Evolutionary conservation across 2,888 invertebrate species (phyloP), one percentile per base, ranked within the genome.

Genomic region (Hecatera dysodea): DNA sequence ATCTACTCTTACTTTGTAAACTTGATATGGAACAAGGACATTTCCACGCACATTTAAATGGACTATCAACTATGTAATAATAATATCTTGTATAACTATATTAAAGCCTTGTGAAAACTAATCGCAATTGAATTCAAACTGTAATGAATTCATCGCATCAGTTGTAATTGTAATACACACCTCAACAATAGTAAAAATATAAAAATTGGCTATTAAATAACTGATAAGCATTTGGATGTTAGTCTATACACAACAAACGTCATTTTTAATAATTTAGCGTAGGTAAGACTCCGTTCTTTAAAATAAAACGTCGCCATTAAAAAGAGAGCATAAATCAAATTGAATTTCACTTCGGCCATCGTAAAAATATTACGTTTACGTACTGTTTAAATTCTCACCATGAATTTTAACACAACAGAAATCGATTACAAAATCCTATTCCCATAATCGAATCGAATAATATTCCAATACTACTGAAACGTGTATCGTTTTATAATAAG

Each of bases 401-500:
- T 67, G 63, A 70, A 75, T 75, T 61, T 68, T 1, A 62, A 67
- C 44, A 52, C 53, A 36, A 68, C 59, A 46, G 29, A 74, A 69
- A 79, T 69, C 68, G 67, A 82, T 85, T 74, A 68, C 63, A 59
- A 66, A 79, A 75, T 63, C 57, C 22, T 65, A 68, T 68, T 55
- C 56, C 53, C 29, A 63, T 74, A 77, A 79, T 77, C 52, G 57
- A 71, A 74, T 73, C 63, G 53, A 83, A 69, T 71, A 70, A 68
- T 64, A 75, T 77, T 57, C 72, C 52, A 57, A 56, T 36, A 42
- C 44, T 62, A 74, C 70, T 72, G 50, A 67, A 71, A 42, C 72
- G 57, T 39, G 67, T 71, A 84, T 86, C 75, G 74, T 59, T 84
- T 81, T 86, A 73, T 86, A 86, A 81, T 84, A 84, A 84, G 84